Conservation (phyloP, 1,140 invertebrate species). For the Drosophila sturtevanti region DNA sequence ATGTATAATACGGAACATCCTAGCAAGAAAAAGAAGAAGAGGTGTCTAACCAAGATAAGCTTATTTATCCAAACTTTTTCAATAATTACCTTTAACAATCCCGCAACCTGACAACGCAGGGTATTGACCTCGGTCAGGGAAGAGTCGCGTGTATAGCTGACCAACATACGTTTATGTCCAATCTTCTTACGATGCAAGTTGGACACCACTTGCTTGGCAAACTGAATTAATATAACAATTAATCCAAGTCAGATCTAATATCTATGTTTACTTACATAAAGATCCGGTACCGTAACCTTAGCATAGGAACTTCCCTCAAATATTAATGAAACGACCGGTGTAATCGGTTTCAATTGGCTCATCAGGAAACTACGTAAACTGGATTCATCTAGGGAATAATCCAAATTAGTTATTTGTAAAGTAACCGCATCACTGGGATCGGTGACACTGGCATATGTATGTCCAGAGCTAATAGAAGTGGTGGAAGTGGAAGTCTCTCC, state of each 20-base stretch:
- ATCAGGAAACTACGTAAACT: conserved; percentile 71
- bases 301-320: conserved; percentile 78
- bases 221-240: conserved; percentile 33
- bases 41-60: too few relatives aligned
- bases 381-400: conserved; percentile 76
- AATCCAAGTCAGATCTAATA: neutral
- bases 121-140: conserved; percentile 87
- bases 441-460: conserved; percentile 23
- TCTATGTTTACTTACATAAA: conserved; percentile 68
- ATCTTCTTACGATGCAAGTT: conserved; percentile 92
- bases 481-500: neutral
- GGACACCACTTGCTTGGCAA: conserved; percentile 91
- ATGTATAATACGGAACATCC: conserved; percentile 89
- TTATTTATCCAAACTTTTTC: neutral
- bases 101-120: conserved; percentile 86
- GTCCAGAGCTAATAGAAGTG: neutral
- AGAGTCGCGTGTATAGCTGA: conserved; percentile 87
- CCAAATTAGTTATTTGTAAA: conserved; percentile 81
- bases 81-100: conserved; percentile 84
- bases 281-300: conserved; percentile 80
- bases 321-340: conserved; percentile 73
- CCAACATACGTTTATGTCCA: conserved; percentile 91
- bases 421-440: conserved; percentile 65
- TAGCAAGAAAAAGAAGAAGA: conserved; percentile 37
- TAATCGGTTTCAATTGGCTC: conserved; percentile 78